Base-by-base conservation (phyloP, 2,888 invertebrate species). In the Frankliniella intonsa region DNA sequence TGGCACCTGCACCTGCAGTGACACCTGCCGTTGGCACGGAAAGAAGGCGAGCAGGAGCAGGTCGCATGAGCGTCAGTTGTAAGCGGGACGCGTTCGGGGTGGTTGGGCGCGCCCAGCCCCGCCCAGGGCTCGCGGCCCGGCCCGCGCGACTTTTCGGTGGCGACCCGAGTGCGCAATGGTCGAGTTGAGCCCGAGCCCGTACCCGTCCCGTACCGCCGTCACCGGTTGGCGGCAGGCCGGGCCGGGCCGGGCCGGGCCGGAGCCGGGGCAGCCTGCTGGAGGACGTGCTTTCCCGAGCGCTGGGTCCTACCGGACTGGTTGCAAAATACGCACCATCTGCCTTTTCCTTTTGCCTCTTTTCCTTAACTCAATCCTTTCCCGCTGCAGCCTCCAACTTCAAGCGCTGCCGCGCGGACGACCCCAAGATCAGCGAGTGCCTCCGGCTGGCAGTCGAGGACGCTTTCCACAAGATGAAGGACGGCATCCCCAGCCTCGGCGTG, bases 381-480 rank as follows among this genome's bases (percentile, higher is more conserved):
- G 38, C 38, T 25, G 69, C 69, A 76, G 69, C 69, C 1, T 76
- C 69, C 69, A 76, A 76, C 69, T 76, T n/a, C 22, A 76, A 76
- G 69, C 69, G 69, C 69, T 76, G 69, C 69, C 10, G 11, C 22
- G 69, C 69, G 22, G 69, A 8, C 69, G 69, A 76, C 69, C 69
- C 69, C 69, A 76, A 76, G 25, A 9, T 76, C 69, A 25, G 9
- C 69, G 69, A 76, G 25, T 76, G 69, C 25, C 69, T 76, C 2
- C 25, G 69, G 22, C 25, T 12, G 22, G 69, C 69, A 22, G 69
- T 76, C 22, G 69, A 76, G 22, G 69, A 76, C 69, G 69, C 69
- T 22, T 76, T 76, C 69, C 69, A 76, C 69, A 76, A 76, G 69
- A 22, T 76, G 69, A 12, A 25, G 69, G 25, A 76, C 69, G 69